These are phyloP conservation scores for Hozukius guyotensis DNA, from an alignment of 2,797 vertebrate genomes.

Conservation along the genomic window DNA sequence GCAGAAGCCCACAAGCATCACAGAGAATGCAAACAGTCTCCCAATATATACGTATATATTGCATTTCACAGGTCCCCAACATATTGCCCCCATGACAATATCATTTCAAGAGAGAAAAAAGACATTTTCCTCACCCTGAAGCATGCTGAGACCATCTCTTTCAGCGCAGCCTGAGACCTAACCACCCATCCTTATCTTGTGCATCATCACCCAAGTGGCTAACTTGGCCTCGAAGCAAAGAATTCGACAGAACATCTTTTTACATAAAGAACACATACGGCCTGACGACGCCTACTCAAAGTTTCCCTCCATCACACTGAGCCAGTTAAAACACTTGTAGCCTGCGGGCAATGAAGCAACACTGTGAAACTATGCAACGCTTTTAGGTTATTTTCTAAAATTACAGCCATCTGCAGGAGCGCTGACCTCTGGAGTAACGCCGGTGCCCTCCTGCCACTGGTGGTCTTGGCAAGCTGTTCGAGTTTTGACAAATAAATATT, in stretches of 20 bases:
- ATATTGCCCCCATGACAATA: slow-evolving; percentile 22
- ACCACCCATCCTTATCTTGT: slow-evolving; percentile 31
- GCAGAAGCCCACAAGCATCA: slow-evolving; percentile 12
- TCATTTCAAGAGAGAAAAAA: slow-evolving; percentile 26
- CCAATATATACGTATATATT: slow-evolving; percentile 6
- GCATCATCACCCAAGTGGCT: slow-evolving; percentile 5
- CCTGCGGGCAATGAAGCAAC: slow-evolving; percentile 5
- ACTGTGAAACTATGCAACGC: slow-evolving; percentile 1
- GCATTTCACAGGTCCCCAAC: slow-evolving; percentile 32
- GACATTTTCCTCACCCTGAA: slow-evolving; percentile 12
- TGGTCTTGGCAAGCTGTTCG: slow-evolving; percentile 4
- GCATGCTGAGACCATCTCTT: slow-evolving; percentile 20
- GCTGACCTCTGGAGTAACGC: not conserved
- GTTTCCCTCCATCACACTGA: not conserved
- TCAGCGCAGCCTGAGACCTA: slow-evolving; percentile 12
- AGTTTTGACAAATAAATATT: not conserved
- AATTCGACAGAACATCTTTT: slow-evolving; percentile 18
- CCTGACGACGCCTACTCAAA: slow-evolving; percentile 8
- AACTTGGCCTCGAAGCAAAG: slow-evolving; percentile 30
- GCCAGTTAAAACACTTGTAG: slow-evolving; percentile 7
- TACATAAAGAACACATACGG: not conserved
- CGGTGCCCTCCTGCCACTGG: not conserved
- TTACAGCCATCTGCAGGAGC: slow-evolving; percentile 8
- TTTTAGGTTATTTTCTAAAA: slow-evolving; percentile 19
- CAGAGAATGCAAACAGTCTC: slow-evolving; percentile 17